A percentile compares a stretch with the other conserved stretches of the same genome.
Evolutionary conservation across 1,140 invertebrate species (phyloP).

Genomic region (Holcopasites calliopsidis): DNA sequence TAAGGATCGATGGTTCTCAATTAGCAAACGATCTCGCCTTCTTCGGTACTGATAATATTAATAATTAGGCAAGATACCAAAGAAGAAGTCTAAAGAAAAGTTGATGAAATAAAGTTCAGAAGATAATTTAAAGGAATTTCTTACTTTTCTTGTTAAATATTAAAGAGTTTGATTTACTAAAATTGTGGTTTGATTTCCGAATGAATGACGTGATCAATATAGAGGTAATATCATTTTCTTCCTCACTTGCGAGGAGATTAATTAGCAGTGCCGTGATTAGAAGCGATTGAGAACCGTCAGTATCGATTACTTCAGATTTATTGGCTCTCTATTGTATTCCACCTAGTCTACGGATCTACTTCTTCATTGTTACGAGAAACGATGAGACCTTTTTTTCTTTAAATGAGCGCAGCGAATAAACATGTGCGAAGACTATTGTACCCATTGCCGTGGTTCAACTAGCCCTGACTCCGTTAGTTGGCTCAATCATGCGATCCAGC

Average conservation of each 20-base stretch:
- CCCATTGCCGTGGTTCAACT: conserved; percentile 10
- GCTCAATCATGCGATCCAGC: neutral
- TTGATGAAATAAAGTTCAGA: neutral
- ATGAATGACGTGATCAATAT: neutral
- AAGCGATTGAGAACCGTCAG: conserved; percentile 27
- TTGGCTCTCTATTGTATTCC: conserved; percentile 21
- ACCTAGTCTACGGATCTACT: conserved; percentile 7
- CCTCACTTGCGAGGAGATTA: neutral
- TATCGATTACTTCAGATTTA: conserved; percentile 22
- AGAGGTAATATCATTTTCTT: neutral
- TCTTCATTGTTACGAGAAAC: conserved; percentile 30
- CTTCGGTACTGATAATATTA: neutral
- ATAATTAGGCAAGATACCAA: neutral
- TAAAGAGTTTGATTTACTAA: no score
- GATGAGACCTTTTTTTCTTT: conserved; percentile 6
- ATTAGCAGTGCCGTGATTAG: neutral
- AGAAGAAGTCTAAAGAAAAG: neutral
- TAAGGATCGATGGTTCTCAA: conserved; percentile 15
- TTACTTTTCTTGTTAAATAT: no score
- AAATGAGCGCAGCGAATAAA: neutral
- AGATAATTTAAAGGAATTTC: no score
- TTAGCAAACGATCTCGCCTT: neutral
- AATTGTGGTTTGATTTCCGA: no score
- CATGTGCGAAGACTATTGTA: conserved; percentile 5
- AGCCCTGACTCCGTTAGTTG: neutral